Evolutionary conservation across 1,140 invertebrate species (phyloP).

Genomic region (Diplogasteroides magnus): DNA sequence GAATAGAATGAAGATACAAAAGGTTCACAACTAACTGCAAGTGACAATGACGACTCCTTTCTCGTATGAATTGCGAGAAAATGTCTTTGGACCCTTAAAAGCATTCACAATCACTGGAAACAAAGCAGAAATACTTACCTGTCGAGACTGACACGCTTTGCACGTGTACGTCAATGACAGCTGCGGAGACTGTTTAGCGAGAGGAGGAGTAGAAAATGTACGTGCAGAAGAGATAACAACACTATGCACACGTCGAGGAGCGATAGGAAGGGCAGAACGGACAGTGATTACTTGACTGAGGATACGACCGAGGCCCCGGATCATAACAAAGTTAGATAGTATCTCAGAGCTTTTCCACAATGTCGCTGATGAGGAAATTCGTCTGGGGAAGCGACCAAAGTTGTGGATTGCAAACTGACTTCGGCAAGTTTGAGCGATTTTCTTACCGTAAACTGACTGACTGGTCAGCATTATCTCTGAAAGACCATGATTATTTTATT

Average conservation of each 20-base stretch:
- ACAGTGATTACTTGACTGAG: neutral
- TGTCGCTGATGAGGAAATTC: too few species aligned
- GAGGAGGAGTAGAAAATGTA: neutral
- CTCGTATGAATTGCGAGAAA: slow-evolving; percentile 59
- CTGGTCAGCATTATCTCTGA: too few species aligned
- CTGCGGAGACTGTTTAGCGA: slow-evolving; percentile 18
- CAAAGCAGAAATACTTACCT: slow-evolving; percentile 29
- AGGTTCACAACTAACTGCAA: slow-evolving; percentile 24
- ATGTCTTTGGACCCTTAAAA: slow-evolving; percentile 57
- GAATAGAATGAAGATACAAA: slow-evolving; percentile 21
- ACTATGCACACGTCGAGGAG: too few species aligned
- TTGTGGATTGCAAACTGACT: too few species aligned
- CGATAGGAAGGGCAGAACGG: neutral
- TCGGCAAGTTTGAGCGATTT: too few species aligned
- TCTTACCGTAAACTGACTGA: too few species aligned
- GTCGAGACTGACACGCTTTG: slow-evolving; percentile 49
- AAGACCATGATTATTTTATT: too few species aligned
- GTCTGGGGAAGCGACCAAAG: too few species aligned
- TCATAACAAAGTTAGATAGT: too few species aligned
- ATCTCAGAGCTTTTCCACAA: too few species aligned
- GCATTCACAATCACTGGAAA: neutral
- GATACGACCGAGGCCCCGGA: too few species aligned
- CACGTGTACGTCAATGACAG: slow-evolving; percentile 41
- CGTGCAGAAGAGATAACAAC: too few species aligned
- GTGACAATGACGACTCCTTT: slow-evolving; percentile 60